Evolutionary conservation across 1,140 invertebrate genomes (phyloP).

Genomic region (Drosophila novamexicana): DNA sequence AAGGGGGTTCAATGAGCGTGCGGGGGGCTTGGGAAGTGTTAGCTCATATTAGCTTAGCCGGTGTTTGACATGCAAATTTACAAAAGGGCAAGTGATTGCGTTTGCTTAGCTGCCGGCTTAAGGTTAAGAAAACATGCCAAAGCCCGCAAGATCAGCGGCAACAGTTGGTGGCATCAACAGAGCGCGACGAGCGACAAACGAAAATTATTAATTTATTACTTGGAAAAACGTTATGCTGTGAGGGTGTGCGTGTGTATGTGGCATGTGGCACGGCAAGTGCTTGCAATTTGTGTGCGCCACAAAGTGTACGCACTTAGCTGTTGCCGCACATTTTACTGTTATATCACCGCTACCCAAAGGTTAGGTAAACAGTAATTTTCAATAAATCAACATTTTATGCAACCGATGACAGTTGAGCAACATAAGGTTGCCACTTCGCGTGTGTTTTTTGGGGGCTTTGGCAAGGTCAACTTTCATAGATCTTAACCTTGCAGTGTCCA

Average conservation of each 20-base stretch:
- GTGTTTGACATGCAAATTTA: conserved; percentile 41
- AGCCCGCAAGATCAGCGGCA: not conserved
- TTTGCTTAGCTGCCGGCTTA: not conserved
- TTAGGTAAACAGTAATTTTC: conserved; percentile 62
- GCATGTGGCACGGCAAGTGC: conserved; percentile 32
- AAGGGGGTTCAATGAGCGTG: not conserved
- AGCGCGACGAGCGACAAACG: conserved; percentile 23
- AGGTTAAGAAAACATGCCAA: conserved; percentile 18
- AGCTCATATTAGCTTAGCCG: conserved; percentile 1
- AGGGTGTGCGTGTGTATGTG: not conserved
- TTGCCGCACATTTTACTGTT: conserved; percentile 30
- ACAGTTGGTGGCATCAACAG: conserved; percentile 30
- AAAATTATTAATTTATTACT: conserved; percentile 42
- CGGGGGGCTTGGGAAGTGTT: not conserved
- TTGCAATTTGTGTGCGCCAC: conserved; percentile 35
- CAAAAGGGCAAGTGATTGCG: not conserved
- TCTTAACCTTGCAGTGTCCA: too few relatives aligned
- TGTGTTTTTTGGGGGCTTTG: not conserved
- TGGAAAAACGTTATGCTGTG: conserved; percentile 20
- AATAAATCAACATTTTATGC: conserved; percentile 6
- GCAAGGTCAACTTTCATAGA: conserved; percentile 12
- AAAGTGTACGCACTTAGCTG: conserved; percentile 30
- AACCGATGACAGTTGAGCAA: conserved; percentile 23
- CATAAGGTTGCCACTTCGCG: not conserved
- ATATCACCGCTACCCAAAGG: conserved; percentile 63